Percentiles rank a stretch among this genome's conserved stretches.
Conservation (phyloP, 2,113 vertebrate species). For the Silurus glanis region DNA sequence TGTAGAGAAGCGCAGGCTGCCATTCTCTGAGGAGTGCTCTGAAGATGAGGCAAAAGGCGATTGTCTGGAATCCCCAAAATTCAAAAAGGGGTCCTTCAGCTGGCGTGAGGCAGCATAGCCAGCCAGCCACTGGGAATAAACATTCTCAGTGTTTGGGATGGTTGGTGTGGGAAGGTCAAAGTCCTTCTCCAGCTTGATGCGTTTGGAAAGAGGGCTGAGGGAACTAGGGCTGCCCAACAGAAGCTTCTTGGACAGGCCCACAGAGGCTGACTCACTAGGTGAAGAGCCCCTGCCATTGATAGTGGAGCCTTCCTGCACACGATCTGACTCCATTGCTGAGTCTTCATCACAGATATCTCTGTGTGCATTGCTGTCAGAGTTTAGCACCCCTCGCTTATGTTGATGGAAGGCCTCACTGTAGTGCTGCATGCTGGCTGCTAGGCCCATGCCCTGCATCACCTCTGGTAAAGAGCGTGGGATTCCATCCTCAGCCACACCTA, state of each 20-base stretch:
- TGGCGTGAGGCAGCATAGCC: slow-evolving; percentile 97
- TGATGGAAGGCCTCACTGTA: slow-evolving; percentile 96
- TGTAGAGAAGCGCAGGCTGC: slow-evolving; percentile 98
- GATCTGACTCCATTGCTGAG: slow-evolving; percentile 90
- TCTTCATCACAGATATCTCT: slow-evolving; percentile 91
- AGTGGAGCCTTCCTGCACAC: slow-evolving; percentile 82
- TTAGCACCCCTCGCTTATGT: slow-evolving; percentile 91
- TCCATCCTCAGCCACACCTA: slow-evolving; percentile 76
- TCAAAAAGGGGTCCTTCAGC: slow-evolving; percentile 99
- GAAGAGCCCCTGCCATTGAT: slow-evolving; percentile 94
- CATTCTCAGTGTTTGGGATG: slow-evolving; percentile 98
- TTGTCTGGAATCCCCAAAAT: slow-evolving; percentile 99
- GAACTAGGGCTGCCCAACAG: slow-evolving; percentile 96
- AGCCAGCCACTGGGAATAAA: slow-evolving; percentile 99
- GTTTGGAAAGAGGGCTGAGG: slow-evolving; percentile 97
- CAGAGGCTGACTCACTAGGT: slow-evolving; percentile 91
- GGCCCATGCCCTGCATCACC: slow-evolving; percentile 95
- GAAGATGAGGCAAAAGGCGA: slow-evolving; percentile 98
- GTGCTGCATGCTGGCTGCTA: slow-evolving; percentile 98
- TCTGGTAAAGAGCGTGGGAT: slow-evolving; percentile 86
- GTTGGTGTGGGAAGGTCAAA: slow-evolving; percentile 93
- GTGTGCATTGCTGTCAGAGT: slow-evolving; percentile 87
- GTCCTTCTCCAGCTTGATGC: slow-evolving; percentile 99
- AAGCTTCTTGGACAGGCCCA: slow-evolving; percentile 96
- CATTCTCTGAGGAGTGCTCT: slow-evolving; percentile 98